Evolutionary conservation across 2,888 invertebrate species (phyloP), one percentile per base, ranked within the genome.

Genomic region (Dynastes grantii): DNA sequence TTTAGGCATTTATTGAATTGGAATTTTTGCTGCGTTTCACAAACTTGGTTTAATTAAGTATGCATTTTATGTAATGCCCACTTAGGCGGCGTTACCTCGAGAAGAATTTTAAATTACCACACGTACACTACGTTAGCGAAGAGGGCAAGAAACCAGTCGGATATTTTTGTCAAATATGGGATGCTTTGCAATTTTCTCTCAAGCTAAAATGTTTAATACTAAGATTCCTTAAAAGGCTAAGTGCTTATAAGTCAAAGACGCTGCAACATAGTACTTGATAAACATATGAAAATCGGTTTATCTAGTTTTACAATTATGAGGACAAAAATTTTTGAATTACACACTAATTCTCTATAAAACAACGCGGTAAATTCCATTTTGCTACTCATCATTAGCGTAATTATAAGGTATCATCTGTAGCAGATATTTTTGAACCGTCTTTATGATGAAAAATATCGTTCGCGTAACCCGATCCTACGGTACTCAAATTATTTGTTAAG

Each of bases 1-100:
- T 75, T 75, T 75, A 55, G 73, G 45, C 27, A 75, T 58, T 61
- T 45, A 61, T 27, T n/a, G 45, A 61, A 45, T 61, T 61, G 61
- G 61, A 61, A 75, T 75, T 75, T 63, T 73, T 61, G 68, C 27
- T 9, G 53, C 29, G n/a, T 32, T 71, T 55, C 37, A 55, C 71
- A 55, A 71, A 45, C 45, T 22, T 27, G 13, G 61, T 45, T 75
- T 61, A 61, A 61, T 29, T 40, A 75, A 63, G 61, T 75, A 49
- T 61, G 61, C 40, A 58, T 49, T 61, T 75, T 61, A 75, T 61
- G 45, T 61, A 61, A 61, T 27, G 45, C 61, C 45, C n/a, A 27
- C 58, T 32, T 9, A 73, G 16, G 32, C 32, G 13, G 32, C 11
- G 32, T 32, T 32, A 55, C n/a, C 29, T 55, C 13, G 5, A 45